phyloP scores from a whole-genome alignment of 2,113 vertebrate genomes.

The Corapipo altera region DNA sequence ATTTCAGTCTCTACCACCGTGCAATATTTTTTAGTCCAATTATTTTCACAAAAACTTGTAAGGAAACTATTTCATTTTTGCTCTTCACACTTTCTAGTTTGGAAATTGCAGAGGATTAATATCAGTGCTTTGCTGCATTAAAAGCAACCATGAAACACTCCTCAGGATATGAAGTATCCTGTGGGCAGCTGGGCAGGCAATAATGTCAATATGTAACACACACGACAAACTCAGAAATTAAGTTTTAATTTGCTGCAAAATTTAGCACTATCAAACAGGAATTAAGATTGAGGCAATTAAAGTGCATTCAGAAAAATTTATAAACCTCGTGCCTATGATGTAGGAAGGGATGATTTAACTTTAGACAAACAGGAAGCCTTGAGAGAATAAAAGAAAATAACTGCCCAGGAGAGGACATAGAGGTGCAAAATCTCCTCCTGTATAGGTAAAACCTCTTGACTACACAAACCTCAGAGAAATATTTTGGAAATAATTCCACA shows the following conservation, averaged over 20 bases:
- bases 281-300: slow-evolving; percentile 35
- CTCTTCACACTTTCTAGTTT: background rate
- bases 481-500: background rate
- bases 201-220: background rate
- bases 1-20: background rate
- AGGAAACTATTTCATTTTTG: background rate
- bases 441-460: background rate
- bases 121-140: background rate
- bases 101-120: background rate
- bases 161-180: background rate
- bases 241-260: slow-evolving; percentile 44
- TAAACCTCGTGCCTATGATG: background rate
- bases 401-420: background rate
- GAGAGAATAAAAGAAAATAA: background rate
- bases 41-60: background rate
- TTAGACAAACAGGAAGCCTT: slow-evolving; percentile 1
- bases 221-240: background rate
- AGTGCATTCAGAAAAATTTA: background rate
- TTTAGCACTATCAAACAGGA: slow-evolving; percentile 20
- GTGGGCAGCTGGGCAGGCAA: background rate
- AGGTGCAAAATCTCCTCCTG: background rate
- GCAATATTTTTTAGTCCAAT: background rate
- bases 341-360: background rate
- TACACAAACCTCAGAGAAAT: background rate
- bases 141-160: background rate